Evolutionary conservation across 2,797 vertebrate genomes (phyloP), one percentile per base, ranked within the genome.

Genomic region (Tolypeutes matacus): DNA sequence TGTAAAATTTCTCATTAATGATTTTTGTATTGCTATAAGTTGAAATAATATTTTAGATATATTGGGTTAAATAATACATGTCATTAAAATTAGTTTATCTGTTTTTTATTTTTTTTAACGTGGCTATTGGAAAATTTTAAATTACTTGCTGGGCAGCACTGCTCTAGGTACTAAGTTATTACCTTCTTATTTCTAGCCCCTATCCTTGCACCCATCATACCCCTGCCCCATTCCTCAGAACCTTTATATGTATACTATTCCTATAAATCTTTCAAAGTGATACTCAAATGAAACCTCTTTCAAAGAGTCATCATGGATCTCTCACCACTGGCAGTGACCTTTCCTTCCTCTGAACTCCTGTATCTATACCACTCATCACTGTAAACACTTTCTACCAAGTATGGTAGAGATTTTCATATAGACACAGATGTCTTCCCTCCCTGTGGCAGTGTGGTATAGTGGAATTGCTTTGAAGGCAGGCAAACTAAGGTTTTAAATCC

Each of bases 361-460:
- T 17, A 6, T 27, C 58, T 25, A 12, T 3, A 49, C 58, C 1
- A 34, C 58, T 31, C 69, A 36, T 27, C n/a, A 29, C 2, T 4
- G 0, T 21, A 23, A 15, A 14, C 8, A 5, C 42, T 42, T 31
- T 14, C 3, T 3, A 9, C 31, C 42, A 5, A 3, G 7, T n/a
- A 7, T 46, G n/a, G 36, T 3, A 4, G 15, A 13, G 67, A 34
- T 6, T 25, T 14, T 4, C 4, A 7, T 46, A 39, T 39, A 36
- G n/a, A 34, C 1, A 2, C 20, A 13, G 17, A 21, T 2, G 23
- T 60, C 88, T 53, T 14, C 7, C 27, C 15, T 56, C 7, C 39
- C 56, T 3, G 23, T 69, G 70, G 8, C 15, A 3, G 31, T 29
- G 10, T 49, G 42, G 12, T 3, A 1, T 31, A 49, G 34, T 51